Conservation (phyloP, 1,140 invertebrate species). For the Linepithema humile region DNA sequence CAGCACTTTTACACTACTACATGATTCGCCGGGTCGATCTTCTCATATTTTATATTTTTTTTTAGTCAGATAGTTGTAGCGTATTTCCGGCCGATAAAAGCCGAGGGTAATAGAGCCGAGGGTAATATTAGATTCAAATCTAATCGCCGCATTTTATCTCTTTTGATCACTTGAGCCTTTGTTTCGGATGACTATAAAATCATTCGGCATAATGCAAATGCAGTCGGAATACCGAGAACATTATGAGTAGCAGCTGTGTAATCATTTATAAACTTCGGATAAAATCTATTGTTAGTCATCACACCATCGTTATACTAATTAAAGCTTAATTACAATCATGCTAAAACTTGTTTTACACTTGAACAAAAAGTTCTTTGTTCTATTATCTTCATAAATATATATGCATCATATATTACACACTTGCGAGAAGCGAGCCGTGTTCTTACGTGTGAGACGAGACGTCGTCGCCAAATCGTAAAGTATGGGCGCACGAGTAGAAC, state of each 20-base stretch:
- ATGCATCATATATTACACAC: not conserved
- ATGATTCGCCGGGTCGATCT: conserved; percentile 36
- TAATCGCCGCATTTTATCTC: not conserved
- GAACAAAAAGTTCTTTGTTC: not conserved
- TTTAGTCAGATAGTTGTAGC: not conserved
- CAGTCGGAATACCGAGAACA: not conserved
- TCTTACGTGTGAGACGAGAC: not conserved
- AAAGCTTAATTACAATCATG: not conserved
- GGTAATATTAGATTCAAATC: conserved; percentile 8
- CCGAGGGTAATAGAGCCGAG: too few species aligned
- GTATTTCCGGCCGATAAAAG: conserved; percentile 22
- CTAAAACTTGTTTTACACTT: not conserved
- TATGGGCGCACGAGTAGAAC: conserved; percentile 36
- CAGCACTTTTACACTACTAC: conserved; percentile 44
- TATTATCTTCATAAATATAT: not conserved
- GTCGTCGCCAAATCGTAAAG: conserved; percentile 20
- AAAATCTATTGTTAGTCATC: not conserved
- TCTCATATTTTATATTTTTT: not conserved
- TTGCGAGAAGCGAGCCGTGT: not conserved
- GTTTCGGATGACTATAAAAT: not conserved
- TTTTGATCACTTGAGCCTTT: not conserved
- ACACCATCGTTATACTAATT: not conserved
- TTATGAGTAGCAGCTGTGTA: not conserved
- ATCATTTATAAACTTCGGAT: conserved; percentile 4
- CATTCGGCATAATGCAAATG: not conserved